Evolutionary conservation across 2,113 vertebrate genomes (phyloP).

Genomic region (Notothenia coriiceps): DNA sequence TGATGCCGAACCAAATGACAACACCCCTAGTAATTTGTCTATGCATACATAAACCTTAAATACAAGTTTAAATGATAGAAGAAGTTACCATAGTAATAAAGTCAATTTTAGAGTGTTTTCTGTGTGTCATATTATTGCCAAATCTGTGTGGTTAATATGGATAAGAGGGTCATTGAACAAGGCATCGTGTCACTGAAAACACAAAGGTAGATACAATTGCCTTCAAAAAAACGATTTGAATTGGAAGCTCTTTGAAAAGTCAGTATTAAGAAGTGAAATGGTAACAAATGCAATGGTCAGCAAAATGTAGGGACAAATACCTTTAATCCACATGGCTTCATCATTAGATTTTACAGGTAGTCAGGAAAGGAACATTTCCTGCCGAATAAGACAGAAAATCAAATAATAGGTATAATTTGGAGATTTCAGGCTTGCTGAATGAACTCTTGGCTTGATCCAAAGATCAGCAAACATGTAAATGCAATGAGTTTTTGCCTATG

Average conservation of each 20-base stretch:
- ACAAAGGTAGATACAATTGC: constrained; percentile 15
- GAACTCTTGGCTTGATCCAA: constrained; percentile 7
- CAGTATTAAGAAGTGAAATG: constrained; percentile 1
- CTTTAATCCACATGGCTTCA: constrained; percentile 12
- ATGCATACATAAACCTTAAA: background rate
- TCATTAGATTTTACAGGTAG: constrained; percentile 14
- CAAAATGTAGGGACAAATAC: constrained; percentile 20
- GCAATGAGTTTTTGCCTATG: background rate
- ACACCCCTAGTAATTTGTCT: background rate
- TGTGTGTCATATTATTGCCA: constrained; percentile 12
- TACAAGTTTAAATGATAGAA: constrained; percentile 1
- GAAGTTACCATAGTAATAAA: background rate
- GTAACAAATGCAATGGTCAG: constrained; percentile 19
- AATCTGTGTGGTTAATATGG: constrained; percentile 10
- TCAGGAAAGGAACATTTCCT: constrained; percentile 28
- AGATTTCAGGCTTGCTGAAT: constrained; percentile 32
- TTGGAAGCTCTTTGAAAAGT: background rate
- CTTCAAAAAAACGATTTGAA: background rate
- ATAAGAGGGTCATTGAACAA: constrained; percentile 22
- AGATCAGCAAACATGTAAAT: too few species aligned
- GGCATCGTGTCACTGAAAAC: background rate
- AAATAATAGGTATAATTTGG: constrained; percentile 45
- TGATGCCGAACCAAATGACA: too few species aligned
- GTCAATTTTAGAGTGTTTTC: constrained; percentile 4
- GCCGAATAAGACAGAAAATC: constrained; percentile 43